Evolutionary conservation across 1,140 invertebrate species (phyloP).

Genomic region (Drosophila teissieri): DNA sequence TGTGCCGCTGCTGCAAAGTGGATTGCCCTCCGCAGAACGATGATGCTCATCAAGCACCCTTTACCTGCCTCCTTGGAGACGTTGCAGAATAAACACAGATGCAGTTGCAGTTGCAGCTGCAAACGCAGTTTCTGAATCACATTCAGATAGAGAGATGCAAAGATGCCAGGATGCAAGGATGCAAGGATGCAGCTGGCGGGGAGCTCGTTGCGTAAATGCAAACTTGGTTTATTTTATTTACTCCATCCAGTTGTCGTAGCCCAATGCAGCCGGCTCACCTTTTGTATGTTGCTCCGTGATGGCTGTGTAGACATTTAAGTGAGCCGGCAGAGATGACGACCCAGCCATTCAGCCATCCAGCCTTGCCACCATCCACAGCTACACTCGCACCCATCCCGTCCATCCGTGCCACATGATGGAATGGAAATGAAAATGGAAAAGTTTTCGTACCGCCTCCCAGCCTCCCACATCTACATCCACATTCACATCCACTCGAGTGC

Average conservation of each 20-base stretch:
- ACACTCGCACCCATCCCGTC: not conserved
- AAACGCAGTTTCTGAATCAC: not conserved
- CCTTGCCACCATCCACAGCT: not conserved
- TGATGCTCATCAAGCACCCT: constrained; percentile 38
- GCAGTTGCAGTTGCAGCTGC: constrained; percentile 19
- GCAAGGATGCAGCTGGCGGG: constrained; percentile 9
- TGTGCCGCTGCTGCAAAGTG: constrained; percentile 2
- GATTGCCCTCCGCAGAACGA: constrained; percentile 27
- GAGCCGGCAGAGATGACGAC: constrained; percentile 27
- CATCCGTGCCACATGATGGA: constrained; percentile 46
- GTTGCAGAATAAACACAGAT: constrained; percentile 20
- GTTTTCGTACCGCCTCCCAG: constrained; percentile 37
- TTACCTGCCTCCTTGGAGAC: constrained; percentile 10
- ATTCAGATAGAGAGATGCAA: not conserved
- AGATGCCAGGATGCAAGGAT: not conserved
- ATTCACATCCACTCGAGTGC: constrained; percentile 7
- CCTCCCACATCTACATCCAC: not conserved
- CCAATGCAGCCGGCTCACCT: constrained; percentile 56
- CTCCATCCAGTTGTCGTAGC: constrained; percentile 44
- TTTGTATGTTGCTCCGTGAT: constrained; percentile 45
- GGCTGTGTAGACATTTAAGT: constrained; percentile 58
- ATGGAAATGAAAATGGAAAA: constrained; percentile 74
- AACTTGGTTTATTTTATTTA: constrained; percentile 67
- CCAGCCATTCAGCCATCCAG: not conserved
- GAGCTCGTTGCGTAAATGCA: constrained; percentile 46